Conservation (phyloP, 2,113 vertebrate species). For the Pseudopipra pipra region DNA sequence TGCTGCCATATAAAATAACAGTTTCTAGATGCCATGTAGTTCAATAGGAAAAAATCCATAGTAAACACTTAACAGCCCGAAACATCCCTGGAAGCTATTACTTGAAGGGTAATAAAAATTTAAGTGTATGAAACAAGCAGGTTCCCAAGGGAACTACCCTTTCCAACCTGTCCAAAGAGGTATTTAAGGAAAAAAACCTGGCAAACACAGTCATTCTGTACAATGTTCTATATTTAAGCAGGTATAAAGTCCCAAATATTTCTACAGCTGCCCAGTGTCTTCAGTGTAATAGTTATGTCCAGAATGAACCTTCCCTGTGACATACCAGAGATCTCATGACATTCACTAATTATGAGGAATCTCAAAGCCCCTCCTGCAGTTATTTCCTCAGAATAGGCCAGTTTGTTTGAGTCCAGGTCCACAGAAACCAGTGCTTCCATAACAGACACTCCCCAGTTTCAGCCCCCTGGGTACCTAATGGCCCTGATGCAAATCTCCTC, state of each 20-base stretch:
- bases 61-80: neutral
- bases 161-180: neutral
- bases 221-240: neutral
- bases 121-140: neutral
- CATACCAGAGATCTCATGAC: neutral
- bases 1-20: neutral
- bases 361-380: neutral
- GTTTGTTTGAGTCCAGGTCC: neutral
- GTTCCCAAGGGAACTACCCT: neutral
- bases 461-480: neutral
- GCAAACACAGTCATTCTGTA: accelerated
- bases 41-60: conserved; percentile 20
- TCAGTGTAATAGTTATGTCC: neutral
- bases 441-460: neutral
- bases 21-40: neutral
- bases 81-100: neutral
- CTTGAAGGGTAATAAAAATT: neutral
- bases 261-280: neutral
- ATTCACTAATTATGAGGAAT: neutral
- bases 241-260: neutral
- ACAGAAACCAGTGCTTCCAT: neutral
- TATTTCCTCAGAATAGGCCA: neutral
- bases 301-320: neutral
- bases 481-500: neutral
- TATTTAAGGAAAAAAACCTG: neutral